Evolutionary conservation across 2,888 invertebrate species (phyloP).

Genomic region (Argyresthia albistria): DNA sequence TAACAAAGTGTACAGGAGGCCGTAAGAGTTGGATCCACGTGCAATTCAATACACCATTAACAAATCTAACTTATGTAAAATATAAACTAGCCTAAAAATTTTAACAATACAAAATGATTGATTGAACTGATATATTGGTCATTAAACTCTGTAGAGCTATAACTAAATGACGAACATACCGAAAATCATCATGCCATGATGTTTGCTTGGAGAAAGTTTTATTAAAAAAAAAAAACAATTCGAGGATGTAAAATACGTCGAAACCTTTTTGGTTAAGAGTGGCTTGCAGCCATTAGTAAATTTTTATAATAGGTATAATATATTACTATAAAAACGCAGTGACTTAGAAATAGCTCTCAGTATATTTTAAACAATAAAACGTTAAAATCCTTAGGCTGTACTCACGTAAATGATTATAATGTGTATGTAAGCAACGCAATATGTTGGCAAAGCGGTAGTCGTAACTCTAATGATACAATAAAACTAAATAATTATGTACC

Average conservation of each 20-base stretch:
- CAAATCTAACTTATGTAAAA: conserved; percentile 69
- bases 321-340: conserved; percentile 55
- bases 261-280: conserved; percentile 44
- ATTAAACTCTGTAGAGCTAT: conserved; percentile 69
- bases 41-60: conserved; percentile 69
- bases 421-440: conserved; percentile 63
- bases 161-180: conserved; percentile 58
- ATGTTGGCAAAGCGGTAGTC: conserved; percentile 71
- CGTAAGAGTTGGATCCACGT: conserved; percentile 61
- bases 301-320: conserved; percentile 33
- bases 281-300: conserved; percentile 52
- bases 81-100: conserved; percentile 72
- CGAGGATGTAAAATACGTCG: conserved; percentile 67
- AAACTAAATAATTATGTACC: conserved; percentile 70
- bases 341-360: conserved; percentile 73
- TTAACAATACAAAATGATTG: conserved; percentile 65
- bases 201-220: conserved; percentile 46
- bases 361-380: conserved; percentile 46
- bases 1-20: conserved; percentile 56
- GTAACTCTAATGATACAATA: conserved; percentile 69
- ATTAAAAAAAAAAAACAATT: conserved; percentile 50
- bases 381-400: conserved; percentile 73
- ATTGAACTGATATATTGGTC: conserved; percentile 58
- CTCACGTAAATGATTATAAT: conserved; percentile 65
- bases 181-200: conserved; percentile 65